A percentile compares a stretch with the other conserved stretches of the same genome.
Conservation (phyloP, 1,140 invertebrate species). For the Drosophila bocki region DNA sequence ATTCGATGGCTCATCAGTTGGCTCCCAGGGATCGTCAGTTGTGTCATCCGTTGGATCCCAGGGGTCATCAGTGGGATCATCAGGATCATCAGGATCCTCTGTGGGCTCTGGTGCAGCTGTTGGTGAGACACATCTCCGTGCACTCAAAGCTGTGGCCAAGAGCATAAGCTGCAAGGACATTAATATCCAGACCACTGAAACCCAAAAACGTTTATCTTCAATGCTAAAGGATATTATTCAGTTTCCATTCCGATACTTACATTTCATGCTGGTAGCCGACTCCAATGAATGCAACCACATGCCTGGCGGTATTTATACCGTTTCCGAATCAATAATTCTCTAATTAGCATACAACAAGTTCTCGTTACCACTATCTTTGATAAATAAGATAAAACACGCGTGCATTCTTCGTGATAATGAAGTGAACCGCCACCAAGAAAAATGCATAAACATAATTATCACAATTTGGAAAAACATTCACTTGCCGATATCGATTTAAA, state of each 20-base stretch:
- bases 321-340: constrained; percentile 32
- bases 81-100: constrained; percentile 17
- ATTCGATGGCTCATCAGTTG: not conserved
- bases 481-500: not conserved
- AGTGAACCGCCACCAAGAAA: not conserved
- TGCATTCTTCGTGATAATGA: constrained; percentile 9
- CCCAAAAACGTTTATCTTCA: constrained; percentile 21
- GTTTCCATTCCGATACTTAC: constrained; percentile 43
- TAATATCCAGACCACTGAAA: constrained; percentile 57
- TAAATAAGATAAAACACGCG: constrained; percentile 10
- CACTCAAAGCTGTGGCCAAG: constrained; percentile 44
- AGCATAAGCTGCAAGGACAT: constrained; percentile 60
- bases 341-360: constrained; percentile 65
- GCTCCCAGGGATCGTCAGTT: not conserved
- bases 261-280: constrained; percentile 47
- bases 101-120: constrained; percentile 22
- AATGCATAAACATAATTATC: not conserved
- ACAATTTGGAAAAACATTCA: not conserved
- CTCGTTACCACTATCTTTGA: constrained; percentile 30
- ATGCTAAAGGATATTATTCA: constrained; percentile 19
- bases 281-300: constrained; percentile 10
- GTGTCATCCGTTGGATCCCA: not conserved
- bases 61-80: constrained; percentile 31
- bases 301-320: constrained; percentile 49
- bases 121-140: constrained; percentile 38